A percentile compares a stretch with the other conserved stretches of the same genome.
Conservation (phyloP, 2,113 vertebrate genomes). For the Phyllostomus discolor region DNA sequence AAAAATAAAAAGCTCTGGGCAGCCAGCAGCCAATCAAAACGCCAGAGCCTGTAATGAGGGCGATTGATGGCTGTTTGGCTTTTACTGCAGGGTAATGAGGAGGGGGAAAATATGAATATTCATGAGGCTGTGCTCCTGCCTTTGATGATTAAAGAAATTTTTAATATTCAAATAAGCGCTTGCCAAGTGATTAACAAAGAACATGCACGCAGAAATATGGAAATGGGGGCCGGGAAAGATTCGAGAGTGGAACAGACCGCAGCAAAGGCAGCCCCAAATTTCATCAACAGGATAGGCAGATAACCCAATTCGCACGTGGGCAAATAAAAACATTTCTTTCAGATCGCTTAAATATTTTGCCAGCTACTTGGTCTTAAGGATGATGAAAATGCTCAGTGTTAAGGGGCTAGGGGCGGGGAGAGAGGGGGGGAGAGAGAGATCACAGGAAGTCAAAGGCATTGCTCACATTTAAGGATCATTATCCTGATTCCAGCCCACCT, state of each 20-base stretch:
- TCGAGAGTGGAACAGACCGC: conserved; percentile 83
- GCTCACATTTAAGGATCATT: conserved; percentile 43
- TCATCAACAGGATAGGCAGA: conserved; percentile 86
- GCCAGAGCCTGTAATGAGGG: conserved; percentile 89
- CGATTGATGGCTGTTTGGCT: conserved; percentile 98
- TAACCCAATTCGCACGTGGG: conserved; percentile 81
- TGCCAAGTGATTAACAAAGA: conserved; percentile 99
- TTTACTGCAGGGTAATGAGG: conserved; percentile 96
- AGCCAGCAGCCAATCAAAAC: conserved; percentile 90
- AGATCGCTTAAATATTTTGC: conserved; percentile 80
- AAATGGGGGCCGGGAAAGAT: conserved; percentile 89
- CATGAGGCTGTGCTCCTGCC: conserved; percentile 97
- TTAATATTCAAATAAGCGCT: conserved; percentile 99
- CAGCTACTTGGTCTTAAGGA: conserved; percentile 79
- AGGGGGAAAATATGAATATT: conserved; percentile 96
- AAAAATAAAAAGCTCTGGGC: conserved; percentile 80
- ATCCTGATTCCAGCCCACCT: neutral
- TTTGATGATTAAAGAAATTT: conserved; percentile 99
- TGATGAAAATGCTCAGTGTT: conserved; percentile 63
- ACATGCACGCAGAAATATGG: conserved; percentile 94
- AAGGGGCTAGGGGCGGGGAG: neutral
- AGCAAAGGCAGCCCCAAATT: conserved; percentile 83
- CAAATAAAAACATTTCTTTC: conserved; percentile 79
- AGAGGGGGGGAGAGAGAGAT: neutral
- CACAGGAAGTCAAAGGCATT: conserved; percentile 6